phyloP scores from a whole-genome alignment of 2,888 invertebrate genomes.

The Drosophila pseudotalamancana region DNA sequence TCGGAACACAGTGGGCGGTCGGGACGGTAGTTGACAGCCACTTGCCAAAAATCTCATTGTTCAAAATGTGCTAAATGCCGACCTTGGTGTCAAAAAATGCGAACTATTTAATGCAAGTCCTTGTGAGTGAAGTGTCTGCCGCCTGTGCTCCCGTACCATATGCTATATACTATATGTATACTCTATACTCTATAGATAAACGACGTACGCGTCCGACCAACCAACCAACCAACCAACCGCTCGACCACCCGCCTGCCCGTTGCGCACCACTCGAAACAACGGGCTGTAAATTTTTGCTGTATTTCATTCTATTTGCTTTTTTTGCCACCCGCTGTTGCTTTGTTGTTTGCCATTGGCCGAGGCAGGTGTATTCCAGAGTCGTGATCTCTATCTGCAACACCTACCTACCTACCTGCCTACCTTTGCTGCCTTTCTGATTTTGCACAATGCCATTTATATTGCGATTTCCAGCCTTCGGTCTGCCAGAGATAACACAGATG shows the following conservation, averaged over 20 bases:
- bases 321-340: conserved; percentile 55
- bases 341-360: conserved; percentile 33
- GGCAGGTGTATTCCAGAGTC: conserved; percentile 61
- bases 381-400: conserved; percentile 59
- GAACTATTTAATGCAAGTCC: conserved; percentile 40
- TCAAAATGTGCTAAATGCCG: conserved; percentile 27
- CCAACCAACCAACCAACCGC: neutral
- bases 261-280: conserved; percentile 55
- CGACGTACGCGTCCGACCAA: too few relatives aligned
- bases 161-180: neutral
- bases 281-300: conserved; percentile 27
- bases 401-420: conserved; percentile 6
- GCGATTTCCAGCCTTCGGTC: conserved; percentile 29
- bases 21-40: conserved; percentile 33
- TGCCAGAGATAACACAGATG: conserved; percentile 45
- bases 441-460: conserved; percentile 59
- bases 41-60: conserved; percentile 50
- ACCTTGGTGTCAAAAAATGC: conserved; percentile 27
- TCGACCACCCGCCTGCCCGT: conserved; percentile 23
- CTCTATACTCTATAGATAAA: neutral
- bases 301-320: conserved; percentile 30
- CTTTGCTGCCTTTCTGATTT: conserved; percentile 47
- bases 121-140: conserved; percentile 55
- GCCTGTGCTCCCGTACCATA: neutral
- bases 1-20: conserved; percentile 42